Evolutionary conservation across 2,113 vertebrate species (phyloP), one percentile per base, ranked within the genome.

Genomic region (Oncorhynchus keta): DNA sequence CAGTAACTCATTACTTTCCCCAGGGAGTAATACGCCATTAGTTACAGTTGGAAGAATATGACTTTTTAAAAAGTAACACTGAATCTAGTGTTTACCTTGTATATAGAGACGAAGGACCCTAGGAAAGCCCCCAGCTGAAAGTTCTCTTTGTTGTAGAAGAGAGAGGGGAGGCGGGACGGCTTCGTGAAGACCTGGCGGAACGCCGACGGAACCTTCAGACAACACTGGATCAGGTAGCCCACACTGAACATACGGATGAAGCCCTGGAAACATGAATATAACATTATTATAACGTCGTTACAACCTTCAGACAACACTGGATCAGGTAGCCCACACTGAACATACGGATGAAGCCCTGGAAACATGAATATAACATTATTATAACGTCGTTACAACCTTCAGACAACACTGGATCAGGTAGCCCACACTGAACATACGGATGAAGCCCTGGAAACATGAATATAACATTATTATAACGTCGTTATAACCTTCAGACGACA

Each of bases 131-230:
- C 97, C 0, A 99, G 95, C 82, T 97, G 97, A 88, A 99, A 98
- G 89, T 98, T 99, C 79, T 99, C 98, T 86, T 98, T 99, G 91
- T 97, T 98, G 94, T 98, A 99, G 90, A 99, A 96, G 72, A 99
- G 95, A 0, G 96, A 97, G 35, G 97, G 84, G 2, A 99, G 90
- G 3, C 95, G 91, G 2, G 97, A 99, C 0, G 98, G 98, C 77
- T 97, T 93, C 68, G 97, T 96, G 87, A 98, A 97, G 86, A 96
- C 91, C 81, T 97, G 95, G 35, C 97, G 93, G 86, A 98, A 96
- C 0, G 96, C 92, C 76, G 97, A 97, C 59, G 97, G 97, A 70
- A 99, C 94, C 86, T 96, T 95, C 75, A 99, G 94, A 91, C 97
- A 99, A 88, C 98, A 99, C 89, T 99, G 98, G 89, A 99, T 99